These are phyloP conservation scores for Sebastes miniatus DNA, from an alignment of 2,797 vertebrate genomes.

Conservation along the genomic window DNA sequence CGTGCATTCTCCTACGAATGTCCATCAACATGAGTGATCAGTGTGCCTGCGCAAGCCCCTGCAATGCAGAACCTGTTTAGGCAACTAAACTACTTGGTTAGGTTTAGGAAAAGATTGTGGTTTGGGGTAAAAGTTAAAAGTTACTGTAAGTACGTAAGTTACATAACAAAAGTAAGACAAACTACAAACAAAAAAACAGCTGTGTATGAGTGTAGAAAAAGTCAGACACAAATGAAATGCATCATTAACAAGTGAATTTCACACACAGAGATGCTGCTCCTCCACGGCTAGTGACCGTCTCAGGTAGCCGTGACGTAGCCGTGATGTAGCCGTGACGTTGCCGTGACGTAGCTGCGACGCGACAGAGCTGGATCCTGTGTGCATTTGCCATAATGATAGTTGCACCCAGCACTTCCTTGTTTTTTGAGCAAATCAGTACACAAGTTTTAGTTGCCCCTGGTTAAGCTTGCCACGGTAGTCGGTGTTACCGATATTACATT, in stretches of 20 bases:
- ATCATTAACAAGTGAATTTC: too few species aligned
- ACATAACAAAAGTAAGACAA: too few species aligned
- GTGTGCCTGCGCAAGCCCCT: neutral
- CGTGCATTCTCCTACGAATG: neutral
- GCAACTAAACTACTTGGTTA: neutral
- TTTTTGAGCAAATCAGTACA: accelerated
- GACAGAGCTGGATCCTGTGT: neutral
- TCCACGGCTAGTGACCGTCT: neutral
- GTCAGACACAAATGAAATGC: too few species aligned
- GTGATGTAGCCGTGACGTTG: neutral
- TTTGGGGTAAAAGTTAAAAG: neutral
- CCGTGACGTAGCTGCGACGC: too few species aligned
- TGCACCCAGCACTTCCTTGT: neutral
- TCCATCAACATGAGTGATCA: too few species aligned
- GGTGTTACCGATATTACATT: too few species aligned
- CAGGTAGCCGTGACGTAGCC: neutral
- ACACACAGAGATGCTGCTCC: neutral
- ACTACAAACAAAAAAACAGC: too few species aligned
- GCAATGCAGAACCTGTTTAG: neutral
- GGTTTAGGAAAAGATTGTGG: neutral
- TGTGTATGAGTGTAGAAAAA: too few species aligned
- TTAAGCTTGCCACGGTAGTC: too few species aligned
- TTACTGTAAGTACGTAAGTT: neutral
- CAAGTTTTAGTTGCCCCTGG: neutral
- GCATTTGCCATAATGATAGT: accelerated